Percentiles rank a stretch among this genome's conserved stretches.
Evolutionary conservation across 2,797 vertebrate genomes (phyloP).

Genomic region (Knipowitschia caucasica): DNA sequence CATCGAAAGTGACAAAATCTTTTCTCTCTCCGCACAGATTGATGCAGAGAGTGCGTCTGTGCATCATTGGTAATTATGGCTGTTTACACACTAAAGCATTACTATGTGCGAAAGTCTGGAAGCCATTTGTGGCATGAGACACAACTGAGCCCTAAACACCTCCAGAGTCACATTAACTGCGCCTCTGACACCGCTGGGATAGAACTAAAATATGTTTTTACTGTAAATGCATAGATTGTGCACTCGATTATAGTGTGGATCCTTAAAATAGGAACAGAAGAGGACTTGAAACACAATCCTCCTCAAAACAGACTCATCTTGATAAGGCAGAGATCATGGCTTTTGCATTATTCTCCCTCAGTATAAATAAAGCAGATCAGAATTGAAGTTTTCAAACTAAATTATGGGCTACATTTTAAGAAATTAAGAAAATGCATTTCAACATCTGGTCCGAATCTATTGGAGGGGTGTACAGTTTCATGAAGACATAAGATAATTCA

Average conservation of each 20-base stretch:
- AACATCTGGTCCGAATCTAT: conserved; percentile 34
- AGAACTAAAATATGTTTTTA: conserved; percentile 46
- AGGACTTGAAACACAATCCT: conserved; percentile 26
- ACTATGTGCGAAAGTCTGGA: conserved; percentile 77
- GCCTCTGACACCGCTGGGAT: conserved; percentile 52
- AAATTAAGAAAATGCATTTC: conserved; percentile 45
- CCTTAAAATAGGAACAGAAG: conserved; percentile 12
- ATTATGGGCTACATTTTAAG: conserved; percentile 38
- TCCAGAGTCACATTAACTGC: conserved; percentile 59
- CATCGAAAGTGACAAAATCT: conserved; percentile 25
- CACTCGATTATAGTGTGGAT: conserved; percentile 16
- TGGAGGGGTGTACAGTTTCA: conserved; percentile 38
- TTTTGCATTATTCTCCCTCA: conserved; percentile 32
- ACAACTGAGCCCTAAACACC: conserved; percentile 56
- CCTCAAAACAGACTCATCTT: conserved; percentile 42
- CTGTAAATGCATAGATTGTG: conserved; percentile 15
- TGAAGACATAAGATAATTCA: conserved; percentile 33
- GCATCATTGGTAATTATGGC: conserved; percentile 74
- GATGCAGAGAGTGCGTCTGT: conserved; percentile 68
- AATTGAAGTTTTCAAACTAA: conserved; percentile 50
- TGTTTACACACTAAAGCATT: conserved; percentile 73
- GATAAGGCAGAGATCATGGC: conserved; percentile 37
- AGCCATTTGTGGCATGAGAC: conserved; percentile 74
- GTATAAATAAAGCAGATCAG: conserved; percentile 51
- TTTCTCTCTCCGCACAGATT: conserved; percentile 59